Conservation (phyloP, 1,140 invertebrate genomes). For the Vanessa tameamea region DNA sequence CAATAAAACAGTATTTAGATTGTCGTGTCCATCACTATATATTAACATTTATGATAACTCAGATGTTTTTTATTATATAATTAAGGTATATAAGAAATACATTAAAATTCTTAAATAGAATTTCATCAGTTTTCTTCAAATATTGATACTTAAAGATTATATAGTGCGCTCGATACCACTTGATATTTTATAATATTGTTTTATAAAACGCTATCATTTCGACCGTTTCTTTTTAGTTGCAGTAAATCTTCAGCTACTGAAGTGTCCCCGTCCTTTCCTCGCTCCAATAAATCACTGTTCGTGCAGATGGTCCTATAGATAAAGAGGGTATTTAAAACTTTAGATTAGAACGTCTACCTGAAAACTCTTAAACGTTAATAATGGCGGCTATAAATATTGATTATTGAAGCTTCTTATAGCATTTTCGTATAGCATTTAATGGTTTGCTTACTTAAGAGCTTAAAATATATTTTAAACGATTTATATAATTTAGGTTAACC, state of each 20-base stretch:
- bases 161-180: neutral
- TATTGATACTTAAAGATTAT: neutral
- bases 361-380: neutral
- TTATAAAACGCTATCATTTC: constrained; percentile 1
- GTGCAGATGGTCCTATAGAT: constrained; percentile 52
- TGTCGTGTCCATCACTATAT: too few relatives aligned
- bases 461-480: too few relatives aligned
- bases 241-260: constrained; percentile 62
- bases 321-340: constrained; percentile 51
- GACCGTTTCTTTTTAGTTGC: constrained; percentile 22
- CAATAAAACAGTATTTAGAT: too few relatives aligned
- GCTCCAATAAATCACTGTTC: constrained; percentile 54
- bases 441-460: neutral
- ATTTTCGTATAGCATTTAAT: neutral
- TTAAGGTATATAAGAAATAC: too few relatives aligned
- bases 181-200: neutral
- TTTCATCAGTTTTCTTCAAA: too few relatives aligned
- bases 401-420: neutral
- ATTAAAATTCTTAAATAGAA: too few relatives aligned
- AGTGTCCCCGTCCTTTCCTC: constrained; percentile 48
- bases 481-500: too few relatives aligned
- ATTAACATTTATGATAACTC: too few relatives aligned
- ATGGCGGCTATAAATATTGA: neutral
- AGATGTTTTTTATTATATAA: too few relatives aligned
- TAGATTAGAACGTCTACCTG: constrained; percentile 42